Evolutionary conservation across 1,140 invertebrate genomes (phyloP), one percentile per base, ranked within the genome.

Genomic region (Ephestia elutella): DNA sequence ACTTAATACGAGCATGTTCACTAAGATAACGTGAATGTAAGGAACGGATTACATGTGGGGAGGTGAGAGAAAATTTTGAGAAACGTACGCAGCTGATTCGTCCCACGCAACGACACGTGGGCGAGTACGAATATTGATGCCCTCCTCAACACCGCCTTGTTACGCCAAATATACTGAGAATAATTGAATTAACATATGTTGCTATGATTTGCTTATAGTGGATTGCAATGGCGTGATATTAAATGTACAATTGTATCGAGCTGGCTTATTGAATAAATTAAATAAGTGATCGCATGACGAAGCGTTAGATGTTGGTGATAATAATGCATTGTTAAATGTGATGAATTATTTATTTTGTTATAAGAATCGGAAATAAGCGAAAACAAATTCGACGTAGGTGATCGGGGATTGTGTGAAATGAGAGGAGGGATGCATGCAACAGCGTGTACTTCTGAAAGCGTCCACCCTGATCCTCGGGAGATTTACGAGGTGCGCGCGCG

Each of bases 401-500:
- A 44, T 2, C 60, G 58, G 65, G 55, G 67, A 38, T 53, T 35
- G n/a, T 28, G 51, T 30, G 32, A 50, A 49, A 62, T 44, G 60
- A 66, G 18, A 38, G 53, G 63, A 64, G 51, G 60, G 56, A 65
- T 60, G 38, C 53, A 30, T 50, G 62, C 59, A 59, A 51, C 57
- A 54, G 25, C 57, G 28, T 25, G 57, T 56, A 67, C 60, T 71
- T 44, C 71, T 70, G 63, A 71, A 73, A 73, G 63, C 60, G 56
- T 56, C 54, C 60, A 61, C 54, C 54, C 60, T 65, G 59, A 55
- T 66, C 54, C 57, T 54, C 53, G 54, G 30, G 55, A 75, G 75
- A 83, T 81, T 78, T 81, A 83, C 69, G 73, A 78, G 65, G 72
- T 66, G 68, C 60, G 49, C 65, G 69, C 66, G 64, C 65, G 60